Percentiles rank a stretch among this genome's conserved stretches.
Evolutionary conservation across 1,140 invertebrate genomes (phyloP).

Genomic region (Thrips palmi): DNA sequence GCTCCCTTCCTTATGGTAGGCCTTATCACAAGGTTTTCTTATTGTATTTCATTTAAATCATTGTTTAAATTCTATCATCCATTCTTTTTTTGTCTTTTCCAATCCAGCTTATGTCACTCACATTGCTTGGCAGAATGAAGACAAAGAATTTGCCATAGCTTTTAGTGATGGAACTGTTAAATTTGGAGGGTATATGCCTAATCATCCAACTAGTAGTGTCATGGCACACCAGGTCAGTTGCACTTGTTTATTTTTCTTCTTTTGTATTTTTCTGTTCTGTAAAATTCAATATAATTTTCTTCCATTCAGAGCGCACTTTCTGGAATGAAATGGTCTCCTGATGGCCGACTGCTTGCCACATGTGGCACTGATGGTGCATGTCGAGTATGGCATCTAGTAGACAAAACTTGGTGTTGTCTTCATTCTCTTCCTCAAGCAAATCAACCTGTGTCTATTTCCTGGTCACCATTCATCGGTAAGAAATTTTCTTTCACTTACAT

Average conservation of each 20-base stretch:
- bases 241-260: slow-evolving; percentile 8
- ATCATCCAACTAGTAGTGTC: slow-evolving; percentile 23
- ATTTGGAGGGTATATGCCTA: slow-evolving; percentile 23
- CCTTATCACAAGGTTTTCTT: not conserved
- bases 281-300: not conserved
- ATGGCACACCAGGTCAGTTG: slow-evolving; percentile 29
- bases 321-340: slow-evolving; percentile 30
- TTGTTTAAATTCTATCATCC: too few relatives aligned
- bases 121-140: slow-evolving; percentile 34
- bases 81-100: slow-evolving; percentile 13
- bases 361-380: slow-evolving; percentile 26
- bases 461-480: slow-evolving; percentile 27
- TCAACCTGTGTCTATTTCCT: slow-evolving; percentile 25
- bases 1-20: slow-evolving; percentile 25
- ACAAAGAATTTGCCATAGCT: slow-evolving; percentile 32
- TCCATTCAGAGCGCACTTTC: slow-evolving; percentile 21
- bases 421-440: slow-evolving; percentile 24
- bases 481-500: not conserved
- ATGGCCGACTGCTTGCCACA: slow-evolving; percentile 30
- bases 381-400: slow-evolving; percentile 29
- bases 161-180: slow-evolving; percentile 35
- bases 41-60: not conserved
- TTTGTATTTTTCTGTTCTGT: not conserved
- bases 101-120: slow-evolving; percentile 30
- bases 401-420: slow-evolving; percentile 21